Evolutionary conservation across 2,888 invertebrate species (phyloP).

Genomic region (Polyploca ridens): DNA sequence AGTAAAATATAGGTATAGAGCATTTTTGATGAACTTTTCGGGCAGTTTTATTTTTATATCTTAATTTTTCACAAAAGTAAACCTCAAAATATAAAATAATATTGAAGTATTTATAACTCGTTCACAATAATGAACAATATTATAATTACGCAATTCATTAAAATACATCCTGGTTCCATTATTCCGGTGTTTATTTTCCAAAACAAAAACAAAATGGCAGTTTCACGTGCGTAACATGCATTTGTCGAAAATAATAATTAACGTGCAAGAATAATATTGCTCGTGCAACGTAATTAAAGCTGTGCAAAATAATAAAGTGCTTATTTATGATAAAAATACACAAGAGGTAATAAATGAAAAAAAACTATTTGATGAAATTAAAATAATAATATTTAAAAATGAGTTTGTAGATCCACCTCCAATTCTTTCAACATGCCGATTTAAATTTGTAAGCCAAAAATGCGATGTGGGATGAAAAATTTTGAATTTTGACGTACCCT

Average conservation of each 20-base stretch:
- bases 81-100: neutral
- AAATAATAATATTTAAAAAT: neutral
- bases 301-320: constrained; percentile 30
- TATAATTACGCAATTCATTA: neutral
- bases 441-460: constrained; percentile 64
- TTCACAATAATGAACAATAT: too few species aligned
- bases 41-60: too few species aligned
- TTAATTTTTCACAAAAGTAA: too few species aligned
- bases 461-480: constrained; percentile 48
- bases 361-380: neutral
- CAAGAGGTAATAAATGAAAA: constrained; percentile 19
- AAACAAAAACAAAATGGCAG: constrained; percentile 18
- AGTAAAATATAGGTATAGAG: too few species aligned
- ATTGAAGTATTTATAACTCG: neutral
- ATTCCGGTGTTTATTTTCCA: neutral
- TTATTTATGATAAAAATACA: constrained; percentile 16
- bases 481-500: constrained; percentile 76
- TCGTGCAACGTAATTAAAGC: constrained; percentile 38
- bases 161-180: neutral
- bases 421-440: constrained; percentile 78
- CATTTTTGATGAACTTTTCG: too few species aligned
- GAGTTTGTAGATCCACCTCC: constrained; percentile 65
- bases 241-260: constrained; percentile 23
- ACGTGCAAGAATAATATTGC: constrained; percentile 39
- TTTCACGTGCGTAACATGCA: constrained; percentile 40